Evolutionary conservation across 2,888 invertebrate species (phyloP).

Genomic region (Linnaemya tessellans): DNA sequence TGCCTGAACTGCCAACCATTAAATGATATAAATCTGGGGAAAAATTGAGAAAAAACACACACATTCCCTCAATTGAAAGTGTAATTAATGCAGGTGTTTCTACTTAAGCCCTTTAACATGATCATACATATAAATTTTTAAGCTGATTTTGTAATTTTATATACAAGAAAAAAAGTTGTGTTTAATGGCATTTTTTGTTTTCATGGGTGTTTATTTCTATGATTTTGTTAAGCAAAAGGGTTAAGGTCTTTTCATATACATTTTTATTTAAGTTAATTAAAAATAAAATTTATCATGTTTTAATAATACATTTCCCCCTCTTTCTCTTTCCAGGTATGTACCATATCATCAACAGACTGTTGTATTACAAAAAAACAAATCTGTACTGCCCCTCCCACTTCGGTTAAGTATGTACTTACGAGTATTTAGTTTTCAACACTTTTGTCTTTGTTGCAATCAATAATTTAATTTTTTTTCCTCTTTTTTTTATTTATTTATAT

Average conservation of each 20-base stretch:
- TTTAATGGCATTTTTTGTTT: constrained; percentile 10
- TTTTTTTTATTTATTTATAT: not conserved
- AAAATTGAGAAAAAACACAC: constrained; percentile 9
- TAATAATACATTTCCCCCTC: constrained; percentile 29
- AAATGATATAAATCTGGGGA: constrained; percentile 21
- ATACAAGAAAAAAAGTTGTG: not conserved
- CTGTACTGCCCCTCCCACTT: not conserved
- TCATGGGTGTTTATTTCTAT: constrained; percentile 3
- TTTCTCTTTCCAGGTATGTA: constrained; percentile 70
- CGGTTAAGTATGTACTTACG: constrained; percentile 46
- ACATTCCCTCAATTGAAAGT: constrained; percentile 44
- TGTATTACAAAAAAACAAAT: constrained; percentile 4
- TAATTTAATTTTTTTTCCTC: constrained; percentile 11
- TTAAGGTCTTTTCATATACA: constrained; percentile 21
- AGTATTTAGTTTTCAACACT: constrained; percentile 4
- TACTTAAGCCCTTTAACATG: constrained; percentile 30
- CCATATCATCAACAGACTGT: not conserved
- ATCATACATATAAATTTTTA: constrained; percentile 4
- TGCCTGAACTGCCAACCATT: constrained; percentile 15
- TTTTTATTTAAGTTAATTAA: constrained; percentile 44
- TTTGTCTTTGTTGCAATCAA: constrained; percentile 22
- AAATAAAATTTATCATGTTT: constrained; percentile 1
- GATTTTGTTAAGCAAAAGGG: constrained; percentile 13
- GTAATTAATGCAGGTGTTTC: constrained; percentile 36
- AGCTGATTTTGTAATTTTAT: constrained; percentile 24